phyloP scores from a whole-genome alignment of 1,140 invertebrate genomes.

The Ylistrum balloti region DNA sequence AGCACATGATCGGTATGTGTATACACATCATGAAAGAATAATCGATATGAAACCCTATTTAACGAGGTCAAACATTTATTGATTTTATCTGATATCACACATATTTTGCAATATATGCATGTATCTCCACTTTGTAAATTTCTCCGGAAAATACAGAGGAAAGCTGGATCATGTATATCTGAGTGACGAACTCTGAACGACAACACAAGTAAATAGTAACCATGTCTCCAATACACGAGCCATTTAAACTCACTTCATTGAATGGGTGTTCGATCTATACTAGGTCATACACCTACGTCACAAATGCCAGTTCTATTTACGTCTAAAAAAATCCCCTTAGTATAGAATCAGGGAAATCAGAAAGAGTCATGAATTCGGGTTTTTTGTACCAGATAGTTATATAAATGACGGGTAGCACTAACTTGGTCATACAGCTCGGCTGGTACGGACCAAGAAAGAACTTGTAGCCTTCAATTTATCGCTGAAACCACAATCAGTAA shows the following conservation, averaged over 20 bases:
- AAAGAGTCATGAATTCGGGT: too few relatives aligned
- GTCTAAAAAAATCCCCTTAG: background rate
- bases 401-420: background rate
- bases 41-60: too few relatives aligned
- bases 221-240: background rate
- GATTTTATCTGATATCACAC: too few relatives aligned
- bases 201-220: background rate
- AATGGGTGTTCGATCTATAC: background rate
- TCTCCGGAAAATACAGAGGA: background rate
- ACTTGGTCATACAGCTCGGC: background rate
- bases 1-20: too few relatives aligned
- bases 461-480: background rate
- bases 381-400: background rate
- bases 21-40: too few relatives aligned
- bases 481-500: too few relatives aligned
- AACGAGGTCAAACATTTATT: too few relatives aligned
- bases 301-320: background rate
- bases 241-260: background rate
- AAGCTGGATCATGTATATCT: too few relatives aligned
- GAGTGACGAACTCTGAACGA: background rate
- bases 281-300: background rate
- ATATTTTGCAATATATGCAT: too few relatives aligned
- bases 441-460: background rate
- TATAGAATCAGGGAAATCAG: background rate
- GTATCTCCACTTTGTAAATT: background rate